Evolutionary conservation across 1,140 invertebrate species (phyloP).

Genomic region (Pogonomyrmex californicus): DNA sequence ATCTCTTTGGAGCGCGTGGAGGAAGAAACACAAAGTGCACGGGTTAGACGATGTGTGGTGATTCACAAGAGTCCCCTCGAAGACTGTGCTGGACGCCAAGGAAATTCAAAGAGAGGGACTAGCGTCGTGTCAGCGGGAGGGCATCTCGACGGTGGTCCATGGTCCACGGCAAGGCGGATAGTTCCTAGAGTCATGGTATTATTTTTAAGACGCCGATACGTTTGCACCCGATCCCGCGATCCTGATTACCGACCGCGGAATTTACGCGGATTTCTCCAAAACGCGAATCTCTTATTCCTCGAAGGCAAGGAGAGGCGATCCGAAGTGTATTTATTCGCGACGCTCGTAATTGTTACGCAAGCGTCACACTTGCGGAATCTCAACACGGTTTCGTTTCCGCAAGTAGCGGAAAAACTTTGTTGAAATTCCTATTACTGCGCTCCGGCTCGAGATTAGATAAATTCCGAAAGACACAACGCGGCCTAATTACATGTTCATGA

Average conservation of each 20-base stretch:
- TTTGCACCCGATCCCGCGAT: conserved; percentile 75
- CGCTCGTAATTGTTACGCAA: background rate
- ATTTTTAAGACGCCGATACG: conserved; percentile 85
- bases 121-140: conserved; percentile 23
- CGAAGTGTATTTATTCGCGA: background rate
- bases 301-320: background rate
- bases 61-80: conserved; percentile 18
- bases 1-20: conserved; percentile 20
- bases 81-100: conserved; percentile 43
- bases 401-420: background rate
- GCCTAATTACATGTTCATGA: background rate
- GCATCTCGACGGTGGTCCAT: conserved; percentile 67
- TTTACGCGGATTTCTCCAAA: background rate
- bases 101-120: conserved; percentile 10
- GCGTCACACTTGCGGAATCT: background rate
- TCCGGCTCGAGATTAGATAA: background rate
- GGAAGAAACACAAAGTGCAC: background rate
- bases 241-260: background rate
- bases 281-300: background rate
- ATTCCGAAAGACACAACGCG: background rate
- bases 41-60: background rate
- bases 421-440: background rate
- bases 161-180: conserved; percentile 83
- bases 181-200: conserved; percentile 86
- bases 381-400: background rate